Evolutionary conservation across 2,888 invertebrate species (phyloP).

Genomic region (Morinoia aosen): DNA sequence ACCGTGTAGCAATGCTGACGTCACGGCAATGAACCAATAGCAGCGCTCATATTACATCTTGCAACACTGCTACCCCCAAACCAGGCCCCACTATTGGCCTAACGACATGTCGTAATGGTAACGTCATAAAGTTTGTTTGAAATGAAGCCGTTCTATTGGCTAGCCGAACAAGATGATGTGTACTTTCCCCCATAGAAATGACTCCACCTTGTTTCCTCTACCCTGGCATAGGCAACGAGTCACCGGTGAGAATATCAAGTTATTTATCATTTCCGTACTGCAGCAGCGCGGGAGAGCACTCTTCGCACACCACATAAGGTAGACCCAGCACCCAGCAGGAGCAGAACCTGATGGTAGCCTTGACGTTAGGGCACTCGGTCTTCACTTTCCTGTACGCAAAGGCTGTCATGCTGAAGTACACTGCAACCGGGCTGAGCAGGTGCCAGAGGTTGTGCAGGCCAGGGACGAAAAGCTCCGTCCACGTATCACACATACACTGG

Average conservation of each 20-base stretch:
- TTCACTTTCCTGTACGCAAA: constrained; percentile 85
- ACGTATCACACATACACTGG: constrained; percentile 82
- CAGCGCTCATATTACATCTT: no score
- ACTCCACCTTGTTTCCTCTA: no score
- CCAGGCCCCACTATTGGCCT: no score
- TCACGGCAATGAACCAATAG: no score
- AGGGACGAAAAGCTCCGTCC: constrained; percentile 84
- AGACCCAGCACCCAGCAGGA: constrained; percentile 16
- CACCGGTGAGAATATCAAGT: neutral
- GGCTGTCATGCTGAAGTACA: constrained; percentile 83
- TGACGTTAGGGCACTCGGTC: constrained; percentile 77
- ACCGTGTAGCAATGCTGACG: no score
- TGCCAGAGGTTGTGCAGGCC: constrained; percentile 89
- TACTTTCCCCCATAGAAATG: no score
- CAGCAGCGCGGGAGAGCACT: neutral
- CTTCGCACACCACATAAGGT: constrained; percentile 49
- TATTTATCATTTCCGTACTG: neutral
- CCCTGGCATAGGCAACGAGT: no score
- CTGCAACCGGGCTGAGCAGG: constrained; percentile 83
- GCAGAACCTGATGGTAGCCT: neutral
- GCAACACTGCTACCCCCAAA: no score
- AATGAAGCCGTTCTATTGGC: no score
- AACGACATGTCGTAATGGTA: no score
- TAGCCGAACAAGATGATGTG: no score
- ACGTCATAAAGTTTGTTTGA: no score